Conservation (phyloP, 2,888 invertebrate genomes). For the Caradrina clavipalpis region DNA sequence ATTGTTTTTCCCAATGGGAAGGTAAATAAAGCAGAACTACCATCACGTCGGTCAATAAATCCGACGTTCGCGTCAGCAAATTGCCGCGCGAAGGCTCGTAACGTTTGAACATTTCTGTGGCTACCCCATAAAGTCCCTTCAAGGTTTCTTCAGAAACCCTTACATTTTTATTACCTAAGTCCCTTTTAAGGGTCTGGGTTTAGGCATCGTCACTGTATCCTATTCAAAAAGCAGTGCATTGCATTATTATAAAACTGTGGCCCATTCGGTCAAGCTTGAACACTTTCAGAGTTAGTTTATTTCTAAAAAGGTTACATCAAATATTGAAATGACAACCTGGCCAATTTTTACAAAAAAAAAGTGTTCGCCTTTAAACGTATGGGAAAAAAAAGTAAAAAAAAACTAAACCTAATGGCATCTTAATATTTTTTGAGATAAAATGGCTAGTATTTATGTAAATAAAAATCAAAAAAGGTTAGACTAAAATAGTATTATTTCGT, state of each 20-base stretch:
- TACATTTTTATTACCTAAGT: constrained; percentile 2
- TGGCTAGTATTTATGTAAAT: background rate
- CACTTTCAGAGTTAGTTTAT: background rate
- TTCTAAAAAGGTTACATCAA: background rate
- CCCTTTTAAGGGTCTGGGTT: background rate
- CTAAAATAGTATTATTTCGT: too few species aligned
- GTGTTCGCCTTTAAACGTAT: background rate
- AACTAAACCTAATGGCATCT: background rate
- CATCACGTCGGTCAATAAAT: constrained; percentile 8
- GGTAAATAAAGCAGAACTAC: background rate
- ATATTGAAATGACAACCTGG: background rate
- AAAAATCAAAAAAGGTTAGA: background rate
- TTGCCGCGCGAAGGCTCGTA: background rate
- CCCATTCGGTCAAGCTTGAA: background rate
- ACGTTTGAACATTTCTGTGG: constrained; percentile 5
- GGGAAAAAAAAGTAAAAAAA: background rate
- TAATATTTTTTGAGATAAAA: background rate
- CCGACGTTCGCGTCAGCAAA: constrained; percentile 7
- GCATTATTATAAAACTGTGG: background rate
- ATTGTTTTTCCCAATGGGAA: background rate
- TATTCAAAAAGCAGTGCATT: background rate
- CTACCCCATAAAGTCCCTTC: constrained; percentile 4
- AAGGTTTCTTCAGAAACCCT: constrained; percentile 5
- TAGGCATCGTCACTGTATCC: background rate
- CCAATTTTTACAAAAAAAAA: background rate